phyloP scores from a whole-genome alignment of 2,888 invertebrate species.

The Scrobipalpa costella region DNA sequence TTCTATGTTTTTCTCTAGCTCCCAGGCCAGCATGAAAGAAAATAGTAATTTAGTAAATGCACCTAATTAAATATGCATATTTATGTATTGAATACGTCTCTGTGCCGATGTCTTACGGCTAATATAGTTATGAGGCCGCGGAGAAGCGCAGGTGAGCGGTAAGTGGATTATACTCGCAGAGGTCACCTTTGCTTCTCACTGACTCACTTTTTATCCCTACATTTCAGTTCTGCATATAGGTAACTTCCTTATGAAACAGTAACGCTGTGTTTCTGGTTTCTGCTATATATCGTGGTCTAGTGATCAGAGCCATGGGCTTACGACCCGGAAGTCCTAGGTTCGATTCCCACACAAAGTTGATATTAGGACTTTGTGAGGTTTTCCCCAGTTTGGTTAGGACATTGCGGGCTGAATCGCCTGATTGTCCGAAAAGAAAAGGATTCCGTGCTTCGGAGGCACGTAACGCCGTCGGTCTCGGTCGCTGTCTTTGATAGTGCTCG shows the following conservation, averaged over 20 bases:
- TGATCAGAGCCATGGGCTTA: too few relatives aligned
- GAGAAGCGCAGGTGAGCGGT: conserved; percentile 56
- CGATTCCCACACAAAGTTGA: too few relatives aligned
- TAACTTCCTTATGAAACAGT: neutral
- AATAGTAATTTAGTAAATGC: neutral
- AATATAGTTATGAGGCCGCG: conserved; percentile 66
- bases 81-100: conserved; percentile 42
- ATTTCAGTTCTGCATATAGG: neutral
- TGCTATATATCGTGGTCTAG: neutral
- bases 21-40: too few relatives aligned
- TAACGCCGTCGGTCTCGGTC: too few relatives aligned
- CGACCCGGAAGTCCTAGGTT: too few relatives aligned
- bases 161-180: conserved; percentile 60
- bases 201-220: conserved; percentile 16
- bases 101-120: conserved; percentile 52
- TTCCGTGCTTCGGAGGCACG: too few relatives aligned
- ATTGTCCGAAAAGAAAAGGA: too few relatives aligned
- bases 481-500: too few relatives aligned
- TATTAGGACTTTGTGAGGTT: too few relatives aligned
- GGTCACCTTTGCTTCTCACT: conserved; percentile 14
- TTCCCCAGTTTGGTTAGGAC: too few relatives aligned
- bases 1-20: too few relatives aligned
- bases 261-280: neutral
- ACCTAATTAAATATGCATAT: neutral
- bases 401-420: too few relatives aligned